Conservation (phyloP, 2,888 invertebrate species). For the Sarcophaga variegata region DNA sequence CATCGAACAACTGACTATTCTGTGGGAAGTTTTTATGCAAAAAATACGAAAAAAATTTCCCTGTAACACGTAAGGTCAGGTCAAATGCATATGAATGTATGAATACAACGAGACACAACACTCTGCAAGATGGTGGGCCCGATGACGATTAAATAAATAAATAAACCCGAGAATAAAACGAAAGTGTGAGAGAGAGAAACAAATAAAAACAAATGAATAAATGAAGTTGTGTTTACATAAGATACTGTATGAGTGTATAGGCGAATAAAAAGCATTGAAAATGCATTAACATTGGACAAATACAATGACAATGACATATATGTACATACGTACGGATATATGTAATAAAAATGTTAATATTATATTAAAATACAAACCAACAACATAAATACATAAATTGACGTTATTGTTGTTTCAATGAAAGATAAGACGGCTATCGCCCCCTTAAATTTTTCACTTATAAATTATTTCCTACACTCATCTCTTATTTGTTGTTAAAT, state of each 20-base stretch:
- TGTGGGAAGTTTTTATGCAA: constrained; percentile 30
- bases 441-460: constrained; percentile 54
- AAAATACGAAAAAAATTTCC: constrained; percentile 43
- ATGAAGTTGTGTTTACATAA: not conserved
- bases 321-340: not conserved
- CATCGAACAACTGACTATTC: no score
- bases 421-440: constrained; percentile 45
- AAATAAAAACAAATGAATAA: constrained; percentile 29
- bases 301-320: constrained; percentile 14
- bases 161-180: constrained; percentile 25
- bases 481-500: constrained; percentile 57
- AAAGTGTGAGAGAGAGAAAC: not conserved
- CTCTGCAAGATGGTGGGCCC: not conserved
- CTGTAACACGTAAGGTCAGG: constrained; percentile 39
- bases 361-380: constrained; percentile 45
- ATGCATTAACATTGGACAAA: constrained; percentile 61
- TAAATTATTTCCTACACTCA: constrained; percentile 52
- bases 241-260: not conserved
- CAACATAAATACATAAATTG: constrained; percentile 33
- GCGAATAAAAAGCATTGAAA: constrained; percentile 56
- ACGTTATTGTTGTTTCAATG: constrained; percentile 31
- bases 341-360: constrained; percentile 53
- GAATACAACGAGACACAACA: no score
- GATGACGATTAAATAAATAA: constrained; percentile 43
- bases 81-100: constrained; percentile 34